A percentile compares a stretch with the other conserved stretches of the same genome.
Evolutionary conservation across 2,797 vertebrate species (phyloP).

Genomic region (Enteromius afrohamiltoni): DNA sequence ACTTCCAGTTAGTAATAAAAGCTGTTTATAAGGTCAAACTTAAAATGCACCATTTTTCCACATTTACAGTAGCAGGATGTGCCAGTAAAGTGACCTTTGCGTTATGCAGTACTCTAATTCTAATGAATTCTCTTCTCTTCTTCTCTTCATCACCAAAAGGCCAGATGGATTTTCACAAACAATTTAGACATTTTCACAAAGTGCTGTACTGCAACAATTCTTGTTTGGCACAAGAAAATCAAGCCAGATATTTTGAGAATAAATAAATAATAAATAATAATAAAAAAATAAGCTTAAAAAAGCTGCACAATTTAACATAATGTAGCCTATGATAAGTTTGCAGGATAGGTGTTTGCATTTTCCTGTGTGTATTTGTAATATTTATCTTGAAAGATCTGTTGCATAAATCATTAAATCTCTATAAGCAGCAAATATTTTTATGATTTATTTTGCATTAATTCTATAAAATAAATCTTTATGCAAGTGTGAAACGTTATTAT

Average conservation of each 20-base stretch:
- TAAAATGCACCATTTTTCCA: neutral
- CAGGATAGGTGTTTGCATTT: too few relatives aligned
- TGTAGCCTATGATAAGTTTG: too few relatives aligned
- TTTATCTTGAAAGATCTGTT: too few relatives aligned
- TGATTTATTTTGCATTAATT: too few relatives aligned
- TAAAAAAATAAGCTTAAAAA: too few relatives aligned
- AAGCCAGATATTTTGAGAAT: neutral
- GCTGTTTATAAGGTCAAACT: conserved; percentile 23
- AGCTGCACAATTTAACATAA: too few relatives aligned
- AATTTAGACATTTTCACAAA: neutral
- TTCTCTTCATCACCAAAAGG: conserved; percentile 1
- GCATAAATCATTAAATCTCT: too few relatives aligned
- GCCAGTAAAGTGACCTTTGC: conserved; percentile 18
- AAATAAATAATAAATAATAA: neutral
- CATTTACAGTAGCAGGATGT: conserved; percentile 11
- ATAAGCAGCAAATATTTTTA: too few relatives aligned
- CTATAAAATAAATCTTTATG: too few relatives aligned
- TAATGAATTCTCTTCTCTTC: neutral
- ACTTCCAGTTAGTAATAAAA: conserved; percentile 18
- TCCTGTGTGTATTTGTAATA: too few relatives aligned
- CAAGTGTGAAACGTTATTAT: too few relatives aligned
- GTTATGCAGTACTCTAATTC: neutral
- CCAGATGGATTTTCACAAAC: neutral
- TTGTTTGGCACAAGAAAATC: neutral
- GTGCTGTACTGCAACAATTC: neutral